A percentile compares a stretch with the other conserved stretches of the same genome.
phyloP scores from a whole-genome alignment of 2,113 vertebrate genomes.

The Columba janthina region DNA sequence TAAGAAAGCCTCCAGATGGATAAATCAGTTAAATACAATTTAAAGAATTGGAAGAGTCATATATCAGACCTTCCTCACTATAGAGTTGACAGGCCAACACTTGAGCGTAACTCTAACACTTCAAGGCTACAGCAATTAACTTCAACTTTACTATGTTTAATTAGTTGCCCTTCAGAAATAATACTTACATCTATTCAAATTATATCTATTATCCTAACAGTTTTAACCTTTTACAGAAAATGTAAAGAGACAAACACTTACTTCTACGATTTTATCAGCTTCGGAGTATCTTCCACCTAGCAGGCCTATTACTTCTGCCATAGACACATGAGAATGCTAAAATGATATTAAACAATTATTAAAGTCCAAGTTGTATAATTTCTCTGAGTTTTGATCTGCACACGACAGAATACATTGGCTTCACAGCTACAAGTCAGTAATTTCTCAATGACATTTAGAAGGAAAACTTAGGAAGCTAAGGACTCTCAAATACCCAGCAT shows the following conservation, averaged over 20 bases:
- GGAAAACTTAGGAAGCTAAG: background rate
- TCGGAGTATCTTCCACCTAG: conserved; percentile 90
- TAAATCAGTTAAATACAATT: background rate
- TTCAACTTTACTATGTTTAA: background rate
- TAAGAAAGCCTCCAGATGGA: background rate
- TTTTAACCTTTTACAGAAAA: background rate
- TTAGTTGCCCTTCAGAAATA: background rate
- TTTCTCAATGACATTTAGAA: background rate
- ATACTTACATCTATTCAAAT: background rate
- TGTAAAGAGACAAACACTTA: conserved; percentile 62
- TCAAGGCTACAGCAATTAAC: background rate
- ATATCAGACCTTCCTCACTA: background rate
- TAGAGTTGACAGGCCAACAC: background rate
- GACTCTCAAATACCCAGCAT: background rate
- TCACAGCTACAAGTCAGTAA: background rate
- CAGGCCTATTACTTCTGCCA: conserved; percentile 94
- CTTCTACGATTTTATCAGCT: conserved; percentile 84
- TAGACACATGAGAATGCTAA: conserved; percentile 94
- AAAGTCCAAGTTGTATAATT: background rate
- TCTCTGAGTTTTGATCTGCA: background rate
- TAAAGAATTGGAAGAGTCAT: background rate
- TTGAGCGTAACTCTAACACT: background rate
- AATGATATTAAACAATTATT: background rate
- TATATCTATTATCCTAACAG: too few relatives aligned
- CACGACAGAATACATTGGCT: background rate